Conservation (phyloP, 2,113 vertebrate species). For the Eudorcas thomsonii region DNA sequence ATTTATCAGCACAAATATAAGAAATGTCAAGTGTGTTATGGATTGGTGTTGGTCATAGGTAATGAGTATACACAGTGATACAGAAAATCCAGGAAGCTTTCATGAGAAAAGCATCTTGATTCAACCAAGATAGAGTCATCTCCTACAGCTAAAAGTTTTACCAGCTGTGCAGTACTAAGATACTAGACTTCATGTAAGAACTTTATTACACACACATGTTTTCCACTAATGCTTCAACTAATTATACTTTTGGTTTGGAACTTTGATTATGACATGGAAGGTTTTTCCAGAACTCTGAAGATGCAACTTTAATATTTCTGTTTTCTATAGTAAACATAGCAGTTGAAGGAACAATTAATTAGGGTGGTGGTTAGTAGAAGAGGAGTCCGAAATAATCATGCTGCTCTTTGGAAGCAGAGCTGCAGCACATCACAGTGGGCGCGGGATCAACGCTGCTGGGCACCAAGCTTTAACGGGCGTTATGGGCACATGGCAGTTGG, state of each 20-base stretch:
- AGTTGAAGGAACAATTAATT: slow-evolving; percentile 28
- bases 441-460: slow-evolving; percentile 21
- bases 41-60: not conserved
- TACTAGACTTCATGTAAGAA: not conserved
- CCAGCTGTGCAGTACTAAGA: not conserved
- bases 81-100: not conserved
- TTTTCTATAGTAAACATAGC: not conserved
- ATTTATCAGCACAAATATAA: not conserved
- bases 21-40: not conserved
- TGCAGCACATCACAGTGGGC: slow-evolving; percentile 26
- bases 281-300: not conserved
- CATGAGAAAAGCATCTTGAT: not conserved
- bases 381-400: slow-evolving; percentile 22
- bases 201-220: not conserved
- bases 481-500: slow-evolving; percentile 9
- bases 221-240: not conserved
- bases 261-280: not conserved
- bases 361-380: not conserved
- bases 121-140: not conserved
- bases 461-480: slow-evolving; percentile 38
- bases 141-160: not conserved
- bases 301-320: slow-evolving; percentile 3
- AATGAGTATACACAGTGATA: not conserved
- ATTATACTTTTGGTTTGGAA: not conserved
- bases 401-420: slow-evolving; percentile 15